Base-by-base conservation (phyloP, 1,140 invertebrate species). In the Pseudomyrmex dendroicus region DNA sequence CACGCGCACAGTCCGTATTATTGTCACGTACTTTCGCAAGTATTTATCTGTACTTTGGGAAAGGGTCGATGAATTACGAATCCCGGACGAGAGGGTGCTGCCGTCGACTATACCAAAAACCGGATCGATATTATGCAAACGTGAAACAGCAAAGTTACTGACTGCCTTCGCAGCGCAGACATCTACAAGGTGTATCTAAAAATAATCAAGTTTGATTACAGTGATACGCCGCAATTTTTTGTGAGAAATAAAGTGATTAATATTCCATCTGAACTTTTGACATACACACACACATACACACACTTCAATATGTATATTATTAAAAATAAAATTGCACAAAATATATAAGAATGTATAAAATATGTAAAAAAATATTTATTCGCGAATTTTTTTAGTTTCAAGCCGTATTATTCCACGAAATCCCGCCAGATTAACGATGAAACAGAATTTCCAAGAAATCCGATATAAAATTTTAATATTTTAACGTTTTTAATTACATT, bases 41-140 rank as follows among this genome's bases (percentile, higher is more conserved):
- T 86, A 84, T 86, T 86, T 86, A 87, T 86, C 61, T 48, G 70
- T 70, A 83, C 48, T 67, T 76, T 13, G 12, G 25, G n/a, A 77
- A 67, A 35, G 35, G n/a, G 35, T 46, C 48, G 12, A 13, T 67
- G 35, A 77, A 22, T 77, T 77, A 77, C 62, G 8, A 56, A 72
- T 57, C 25, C 52, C n/a, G 35, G 17, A 57, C n/a, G 22, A 68
- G 52, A 52, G 20, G 13, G 17, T 61, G 17, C 10, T 61, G 20
- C 46, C 62, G 22, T 12, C 25, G 44, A 5, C 48, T 15, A 10
- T 17, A 35, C 35, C 35, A 35, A 35, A 35, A 35, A 44, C 4
- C 52, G 20, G 85, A 86, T 87, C 67, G 80, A 87, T 87, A 77
- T 72, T 62, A 63, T 78, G 67, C 80, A 73, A 87, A 84, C 52